These are phyloP conservation scores for Drosophila diplacantha DNA, from an alignment of 2,888 invertebrate genomes.

Conservation along the genomic window DNA sequence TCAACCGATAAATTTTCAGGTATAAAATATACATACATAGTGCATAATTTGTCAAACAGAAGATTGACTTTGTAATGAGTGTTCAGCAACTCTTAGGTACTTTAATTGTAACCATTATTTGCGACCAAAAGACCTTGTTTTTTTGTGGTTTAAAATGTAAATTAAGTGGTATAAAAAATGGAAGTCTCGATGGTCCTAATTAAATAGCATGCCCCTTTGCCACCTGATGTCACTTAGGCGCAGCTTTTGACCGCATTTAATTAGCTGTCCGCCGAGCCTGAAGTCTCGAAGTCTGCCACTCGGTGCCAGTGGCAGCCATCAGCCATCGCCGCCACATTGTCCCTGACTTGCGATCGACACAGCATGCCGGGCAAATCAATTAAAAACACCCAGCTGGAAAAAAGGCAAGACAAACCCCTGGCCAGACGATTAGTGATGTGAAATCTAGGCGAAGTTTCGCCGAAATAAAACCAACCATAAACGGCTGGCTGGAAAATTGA, in stretches of 20 bases:
- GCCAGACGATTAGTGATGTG: slow-evolving; percentile 37
- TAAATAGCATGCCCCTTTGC: slow-evolving; percentile 2
- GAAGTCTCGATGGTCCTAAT: slow-evolving; percentile 14
- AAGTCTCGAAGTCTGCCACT: slow-evolving; percentile 33
- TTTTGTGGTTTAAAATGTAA: background rate
- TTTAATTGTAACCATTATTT: background rate
- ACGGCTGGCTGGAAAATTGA: slow-evolving; percentile 51
- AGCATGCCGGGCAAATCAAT: slow-evolving; percentile 58
- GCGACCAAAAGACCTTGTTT: background rate
- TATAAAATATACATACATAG: background rate
- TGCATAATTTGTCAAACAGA: background rate
- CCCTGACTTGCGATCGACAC: slow-evolving; percentile 65
- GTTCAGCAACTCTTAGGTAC: background rate
- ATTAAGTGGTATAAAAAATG: background rate
- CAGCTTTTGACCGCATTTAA: slow-evolving; percentile 34
- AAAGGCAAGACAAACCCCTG: slow-evolving; percentile 22
- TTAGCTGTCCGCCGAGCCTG: slow-evolving; percentile 33
- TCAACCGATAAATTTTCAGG: too few species aligned
- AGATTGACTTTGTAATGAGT: background rate
- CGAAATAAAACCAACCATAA: slow-evolving; percentile 45
- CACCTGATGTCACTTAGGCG: slow-evolving; percentile 4
- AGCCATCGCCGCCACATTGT: slow-evolving; percentile 51
- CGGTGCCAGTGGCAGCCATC: slow-evolving; percentile 47
- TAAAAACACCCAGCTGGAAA: slow-evolving; percentile 43
- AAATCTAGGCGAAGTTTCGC: slow-evolving; percentile 47